Base-by-base conservation (phyloP, 2,797 vertebrate species). In the Nannoperca obscura region DNA sequence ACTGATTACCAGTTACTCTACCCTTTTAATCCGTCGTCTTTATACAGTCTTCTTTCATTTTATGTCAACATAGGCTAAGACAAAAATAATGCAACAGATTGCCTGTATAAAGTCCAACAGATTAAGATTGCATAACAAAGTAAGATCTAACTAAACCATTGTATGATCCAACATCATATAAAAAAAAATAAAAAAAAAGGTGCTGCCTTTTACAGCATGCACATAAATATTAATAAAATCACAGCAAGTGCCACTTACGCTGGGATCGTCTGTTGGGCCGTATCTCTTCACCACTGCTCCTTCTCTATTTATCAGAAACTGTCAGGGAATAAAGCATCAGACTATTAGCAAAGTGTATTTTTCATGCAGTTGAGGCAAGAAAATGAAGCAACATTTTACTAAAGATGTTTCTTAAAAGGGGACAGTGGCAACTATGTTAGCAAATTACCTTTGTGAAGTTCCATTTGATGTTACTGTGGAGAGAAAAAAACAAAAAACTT, bases 371-470 rank as follows among this genome's bases (percentile, higher is more conserved):
- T 62, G 13, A 32, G 22, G 6, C 4, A 47, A 53, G 20, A 57
- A 54, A 34, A 59, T 20, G 0, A 11, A 64, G 4, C 3, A 13
- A 10, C 22, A 12, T 27, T 22, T 32, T 2, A 44, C 7, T n/a
- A 1, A 64, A n/a, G 9, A 50, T 42, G 20, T 22, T 3, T 9
- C 1, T 53, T 17, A 38, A 52, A 36, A 42, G 2, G 0, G 3
- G 0, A 14, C 0, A 30, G 6, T 53, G 4, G 0, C 0, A 57
- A 64, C 0, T 27, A 14, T 4, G 36, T 52, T 4, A 57, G 10
- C 1, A 24, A 27, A 34, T 87, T 95, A 99, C 98, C 97, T 99
- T 99, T 7, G 97, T 97, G 90, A 99, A 99, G 86, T 99, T 99
- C 98, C 98, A 99, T 38, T 99, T 99, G 86, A 99, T 99, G 84